Base-by-base conservation (phyloP, 2,888 invertebrate genomes). In the Mesorhabditis sp. region DNA sequence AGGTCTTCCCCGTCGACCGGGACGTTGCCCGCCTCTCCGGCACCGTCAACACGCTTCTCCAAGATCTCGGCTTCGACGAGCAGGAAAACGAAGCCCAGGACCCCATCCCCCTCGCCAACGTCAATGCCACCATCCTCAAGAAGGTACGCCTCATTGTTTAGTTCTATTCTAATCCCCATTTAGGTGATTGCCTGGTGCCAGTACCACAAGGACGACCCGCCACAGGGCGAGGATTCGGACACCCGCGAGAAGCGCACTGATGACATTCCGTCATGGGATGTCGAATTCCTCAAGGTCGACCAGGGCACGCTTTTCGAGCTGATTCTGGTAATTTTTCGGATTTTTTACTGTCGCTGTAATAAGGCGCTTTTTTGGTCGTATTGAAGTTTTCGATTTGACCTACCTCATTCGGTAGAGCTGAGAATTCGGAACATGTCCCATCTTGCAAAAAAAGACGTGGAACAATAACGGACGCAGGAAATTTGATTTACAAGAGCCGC, bases 221-320 rank as follows among this genome's bases (percentile, higher is more conserved):
- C 95, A 43, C 67, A 72, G 45, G 91, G 93, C 82, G 92, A 94
- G 6, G 96, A 98, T 83, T 95, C 96, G 85, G 96, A 97, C 86
- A 94, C 93, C 87, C 94, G 94, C 87, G 95, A 95, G 86, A 97
- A 96, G 85, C 89, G 97, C n/a, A 97, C 97, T 0, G 97, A 98
- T 86, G 97, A 98, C 86, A 98, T 98, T 79, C 93, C 93, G 43
- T 94, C 94, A 0, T 98, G 98, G 98, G 98, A 98, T 89, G 94
- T 95, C 0, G 97, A 98, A 87, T 98, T 98, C 86, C 88, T 99
- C 6, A 98, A 98, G 90, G 96, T 97, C 45, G 95, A 96, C 87
- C 95, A 96, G 87, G 95, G 94, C 72, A 96, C 95, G 1, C 88
- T 97, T 13, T 96, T 95, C 86, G 96, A 96, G 88, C 88, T 97